phyloP scores from a whole-genome alignment of 2,113 vertebrate species.

The Saccopteryx bilineata region DNA sequence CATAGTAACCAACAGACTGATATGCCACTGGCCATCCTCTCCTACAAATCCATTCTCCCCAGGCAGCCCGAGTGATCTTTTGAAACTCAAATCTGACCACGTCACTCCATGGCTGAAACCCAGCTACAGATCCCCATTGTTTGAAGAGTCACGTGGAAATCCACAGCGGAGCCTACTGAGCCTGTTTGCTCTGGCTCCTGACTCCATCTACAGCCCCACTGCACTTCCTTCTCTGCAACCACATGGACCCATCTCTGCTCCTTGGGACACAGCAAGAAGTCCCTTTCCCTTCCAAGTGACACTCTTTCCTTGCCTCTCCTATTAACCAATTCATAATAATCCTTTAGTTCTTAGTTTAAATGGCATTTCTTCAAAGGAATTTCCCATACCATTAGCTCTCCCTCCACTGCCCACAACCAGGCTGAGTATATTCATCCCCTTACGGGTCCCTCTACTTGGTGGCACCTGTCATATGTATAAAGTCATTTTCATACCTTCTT shows the following conservation, averaged over 20 bases:
- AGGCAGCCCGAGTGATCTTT: neutral
- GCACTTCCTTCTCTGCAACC: neutral
- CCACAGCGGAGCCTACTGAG: rapidly evolving
- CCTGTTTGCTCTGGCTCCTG: neutral
- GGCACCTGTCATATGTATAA: no score
- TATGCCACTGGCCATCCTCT: neutral
- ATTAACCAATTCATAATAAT: no score
- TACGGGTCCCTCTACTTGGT: neutral
- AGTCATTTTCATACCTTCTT: neutral
- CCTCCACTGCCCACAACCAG: neutral
- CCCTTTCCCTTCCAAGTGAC: neutral
- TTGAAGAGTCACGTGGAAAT: neutral
- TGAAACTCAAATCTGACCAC: neutral
- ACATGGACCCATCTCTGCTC: neutral
- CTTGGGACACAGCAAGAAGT: neutral
- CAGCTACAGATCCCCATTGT: neutral
- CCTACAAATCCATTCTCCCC: neutral
- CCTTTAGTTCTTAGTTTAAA: neutral
- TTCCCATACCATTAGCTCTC: neutral
- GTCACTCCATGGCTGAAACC: neutral
- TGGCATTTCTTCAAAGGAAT: neutral
- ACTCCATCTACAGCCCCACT: neutral
- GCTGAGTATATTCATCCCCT: neutral
- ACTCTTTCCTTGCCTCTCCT: neutral
- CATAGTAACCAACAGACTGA: neutral